Base-by-base conservation (phyloP, 2,113 vertebrate species). In the Plecturocebus donacophilus region DNA sequence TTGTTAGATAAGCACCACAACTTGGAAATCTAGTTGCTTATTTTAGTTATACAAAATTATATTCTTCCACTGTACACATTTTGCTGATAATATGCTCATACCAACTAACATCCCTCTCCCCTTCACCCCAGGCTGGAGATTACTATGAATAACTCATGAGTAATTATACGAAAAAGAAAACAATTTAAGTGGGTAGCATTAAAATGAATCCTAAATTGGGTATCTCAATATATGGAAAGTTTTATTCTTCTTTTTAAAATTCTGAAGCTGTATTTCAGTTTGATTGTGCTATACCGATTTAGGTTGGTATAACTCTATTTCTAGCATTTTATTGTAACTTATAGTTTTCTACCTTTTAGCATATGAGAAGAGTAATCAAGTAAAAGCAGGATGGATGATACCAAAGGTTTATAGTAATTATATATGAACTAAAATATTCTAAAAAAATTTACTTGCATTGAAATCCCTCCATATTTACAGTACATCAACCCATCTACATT, bases 161-260 rank as follows among this genome's bases (percentile, higher is more conserved):
- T 76, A 76, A 92, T 45, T 52, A 8, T 23, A 64, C 2, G 5
- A 42, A 42, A 76, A 84, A 73, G 3, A 80, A 94, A 91, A 77
- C 35, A 12, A 23, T 73, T 80, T 91, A 45, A 86, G 45, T 86
- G 19, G 20, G 9, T 61, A 42, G 38, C 42, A 70, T 77, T 77
- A 93, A 93, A 92, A 94, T 61, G 5, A 23, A 23, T 86, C 68
- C 68, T 96, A 86, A 76, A 83, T 94, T 95, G 92, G 13, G 27
- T 82, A 64, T n/a, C 25, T 81, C 8, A 47, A 61, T 77, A 82
- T 8, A 8, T 14, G 54, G 10, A 95, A 96, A 87, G 52, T 16
- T 88, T 97, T 96, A 58, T 93, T 77, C n/a, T 89, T 81, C 6
- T 32, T 87, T 94, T 94, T 56, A 13, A 86, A 93, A 91, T 88